These are phyloP conservation scores for Achatina immaculata DNA, from an alignment of 1,140 invertebrate species.

Conservation along the genomic window DNA sequence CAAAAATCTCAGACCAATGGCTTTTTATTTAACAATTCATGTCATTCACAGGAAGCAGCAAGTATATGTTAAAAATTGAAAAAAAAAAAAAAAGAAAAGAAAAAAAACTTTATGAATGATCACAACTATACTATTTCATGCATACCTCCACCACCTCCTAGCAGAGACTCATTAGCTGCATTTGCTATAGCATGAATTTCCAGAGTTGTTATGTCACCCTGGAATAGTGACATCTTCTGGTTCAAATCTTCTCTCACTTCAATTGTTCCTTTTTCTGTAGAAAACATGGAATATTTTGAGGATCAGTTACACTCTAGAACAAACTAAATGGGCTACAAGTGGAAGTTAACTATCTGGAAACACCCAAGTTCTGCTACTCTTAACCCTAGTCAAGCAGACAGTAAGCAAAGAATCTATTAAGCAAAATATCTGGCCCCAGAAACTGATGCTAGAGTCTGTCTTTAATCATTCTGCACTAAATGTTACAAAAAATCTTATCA, in stretches of 20 bases:
- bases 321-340: neutral
- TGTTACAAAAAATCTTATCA: no score
- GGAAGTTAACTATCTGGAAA: neutral
- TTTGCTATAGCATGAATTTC: conserved; percentile 93
- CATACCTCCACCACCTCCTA: conserved; percentile 83
- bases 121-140: neutral
- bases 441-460: neutral
- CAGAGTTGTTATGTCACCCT: conserved; percentile 87
- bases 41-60: no score
- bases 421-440: neutral
- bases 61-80: no score
- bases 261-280: neutral
- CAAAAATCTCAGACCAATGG: no score
- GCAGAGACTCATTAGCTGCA: conserved; percentile 85
- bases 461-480: no score
- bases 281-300: neutral
- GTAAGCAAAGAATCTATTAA: neutral
- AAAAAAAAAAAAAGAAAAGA: no score
- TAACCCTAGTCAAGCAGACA: neutral
- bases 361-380: neutral
- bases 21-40: no score
- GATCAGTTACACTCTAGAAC: neutral
- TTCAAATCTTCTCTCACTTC: conserved; percentile 55
- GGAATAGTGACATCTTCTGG: conserved; percentile 65
- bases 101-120: no score